Evolutionary conservation across 30 jellyfish, hydroid and myxozoan species (phyloP), one percentile per base, ranked within the genome.

Genomic region (Phacellophora camtschatica): DNA sequence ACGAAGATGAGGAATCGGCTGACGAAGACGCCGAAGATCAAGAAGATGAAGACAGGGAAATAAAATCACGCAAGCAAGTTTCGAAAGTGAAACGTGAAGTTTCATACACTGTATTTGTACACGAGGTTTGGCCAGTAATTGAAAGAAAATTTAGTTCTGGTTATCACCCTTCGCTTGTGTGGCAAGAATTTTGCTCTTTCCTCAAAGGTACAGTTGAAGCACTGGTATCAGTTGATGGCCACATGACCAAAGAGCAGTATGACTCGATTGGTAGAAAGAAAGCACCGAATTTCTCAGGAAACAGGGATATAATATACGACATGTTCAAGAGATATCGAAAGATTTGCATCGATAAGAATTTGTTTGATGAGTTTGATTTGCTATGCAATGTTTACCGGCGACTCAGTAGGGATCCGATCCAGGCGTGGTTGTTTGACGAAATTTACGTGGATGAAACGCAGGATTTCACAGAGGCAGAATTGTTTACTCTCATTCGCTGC

Each of bases 131-230:
- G 98, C 95, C 94, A 2, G 43, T 4, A 71, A 46, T 90, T 18
- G 87, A 70, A n/a, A 76, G 59, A 61, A 88, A 73, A 51, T 45
- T 49, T 23, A 56, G 59, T 15, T 30, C 79, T 6, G 64, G 69
- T 0, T 70, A 87, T 55, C 96, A 82, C 42, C 98, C 98, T 8
- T 66, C 94, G 3, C 95, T 90, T 36, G 91, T 90, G 5, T 90
- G 98, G 98, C 83, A 87, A 42, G 98, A 90, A 48, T 74, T 90
- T 61, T 62, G 92, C 79, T 90, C 98, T 16, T 90, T 90, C 66
- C 83, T 90, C 46, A 90, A 90, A 84, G 98, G 98, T 0, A 35
- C 81, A 0, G 83, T 59, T 71, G 88, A 83, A 27, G 67, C 98
- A 35, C 27, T 90, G 77, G 34, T 37, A n/a, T 46, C 88, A 13